phyloP scores from a whole-genome alignment of 2,888 invertebrate species.

The Embidobia sp. region DNA sequence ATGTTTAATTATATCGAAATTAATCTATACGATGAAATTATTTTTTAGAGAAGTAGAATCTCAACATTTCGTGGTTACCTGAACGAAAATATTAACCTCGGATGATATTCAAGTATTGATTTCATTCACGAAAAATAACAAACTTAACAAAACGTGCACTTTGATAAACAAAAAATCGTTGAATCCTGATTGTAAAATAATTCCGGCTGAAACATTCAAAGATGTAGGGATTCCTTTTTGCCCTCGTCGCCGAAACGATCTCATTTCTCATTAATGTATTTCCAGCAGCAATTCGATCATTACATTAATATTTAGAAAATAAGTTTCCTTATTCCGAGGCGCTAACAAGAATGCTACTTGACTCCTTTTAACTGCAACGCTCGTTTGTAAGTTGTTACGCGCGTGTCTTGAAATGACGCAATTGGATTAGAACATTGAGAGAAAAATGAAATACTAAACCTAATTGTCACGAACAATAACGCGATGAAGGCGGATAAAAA shows the following conservation, averaged over 20 bases:
- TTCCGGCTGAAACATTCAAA: slow-evolving; percentile 38
- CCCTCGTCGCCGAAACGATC: slow-evolving; percentile 49
- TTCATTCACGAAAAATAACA: slow-evolving; percentile 35
- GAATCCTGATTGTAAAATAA: slow-evolving; percentile 38
- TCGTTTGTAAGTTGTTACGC: slow-evolving; percentile 55
- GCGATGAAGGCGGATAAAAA: too few species aligned
- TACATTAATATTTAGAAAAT: slow-evolving; percentile 52
- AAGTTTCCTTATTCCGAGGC: slow-evolving; percentile 40
- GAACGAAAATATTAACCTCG: slow-evolving; percentile 18
- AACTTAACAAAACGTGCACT: slow-evolving; percentile 44
- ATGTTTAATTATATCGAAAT: slow-evolving; percentile 8
- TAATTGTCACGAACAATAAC: slow-evolving; percentile 20
- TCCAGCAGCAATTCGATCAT: slow-evolving; percentile 49
- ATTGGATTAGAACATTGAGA: slow-evolving; percentile 53
- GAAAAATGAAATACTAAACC: slow-evolving; percentile 35
- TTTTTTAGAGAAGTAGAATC: background rate
- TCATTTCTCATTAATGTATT: slow-evolving; percentile 56
- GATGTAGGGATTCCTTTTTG: slow-evolving; percentile 33
- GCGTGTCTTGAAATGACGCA: slow-evolving; percentile 42
- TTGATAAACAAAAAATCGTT: slow-evolving; percentile 4
- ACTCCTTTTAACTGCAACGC: slow-evolving; percentile 56
- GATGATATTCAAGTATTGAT: slow-evolving; percentile 33
- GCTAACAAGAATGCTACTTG: slow-evolving; percentile 56
- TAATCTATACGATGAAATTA: too few species aligned
- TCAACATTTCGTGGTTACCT: background rate